Evolutionary conservation across 2,113 vertebrate genomes (phyloP), one percentile per base, ranked within the genome.

Genomic region (Ploceus nigricollis): DNA sequence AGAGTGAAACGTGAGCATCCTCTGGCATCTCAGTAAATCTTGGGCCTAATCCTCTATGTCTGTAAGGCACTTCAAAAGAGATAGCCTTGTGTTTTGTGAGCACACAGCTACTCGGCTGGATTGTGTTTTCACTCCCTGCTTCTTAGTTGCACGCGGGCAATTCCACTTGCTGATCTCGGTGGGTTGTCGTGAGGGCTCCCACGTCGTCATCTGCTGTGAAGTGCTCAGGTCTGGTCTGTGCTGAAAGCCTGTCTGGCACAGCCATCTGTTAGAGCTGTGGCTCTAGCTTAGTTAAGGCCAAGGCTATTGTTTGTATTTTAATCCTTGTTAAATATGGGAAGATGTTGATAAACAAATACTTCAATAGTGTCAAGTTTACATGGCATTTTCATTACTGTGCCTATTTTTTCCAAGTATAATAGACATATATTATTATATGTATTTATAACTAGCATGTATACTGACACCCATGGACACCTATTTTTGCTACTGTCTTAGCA

Each of bases 241-340:
- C 58, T 58, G 48, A 80, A 57, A 73, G 37, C 76, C 66, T 76
- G 75, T 57, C 78, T 82, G 63, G 24, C 65, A 14, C 14, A 72
- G n/a, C 57, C 44, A 30, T 65, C 80, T 89, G 79, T n/a, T 47
- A 66, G 71, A 77, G 31, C 30, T 70, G 42, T 37, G 63, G 25
- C 45, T 73, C 45, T 21, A 28, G 40, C 40, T 80, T 50, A 54
- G 31, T 45, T 58, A 54, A 58, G 63, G 30, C 66, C 77, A 42
- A 82, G 37, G 50, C 65, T 70, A 50, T 81, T 81, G 86, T 60
- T 88, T 81, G 76, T 85, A 37, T 69, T 94, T 90, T 65, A 69
- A 85, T 66, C 71, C 15, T 50, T 51, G 45, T 23, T 69, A 88
- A 82, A 94, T 45, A n/a, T 22, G 71, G 45, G 40, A 65, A 65